Conservation (phyloP, 2,113 vertebrate species). For the Osmerus eperlanus region DNA sequence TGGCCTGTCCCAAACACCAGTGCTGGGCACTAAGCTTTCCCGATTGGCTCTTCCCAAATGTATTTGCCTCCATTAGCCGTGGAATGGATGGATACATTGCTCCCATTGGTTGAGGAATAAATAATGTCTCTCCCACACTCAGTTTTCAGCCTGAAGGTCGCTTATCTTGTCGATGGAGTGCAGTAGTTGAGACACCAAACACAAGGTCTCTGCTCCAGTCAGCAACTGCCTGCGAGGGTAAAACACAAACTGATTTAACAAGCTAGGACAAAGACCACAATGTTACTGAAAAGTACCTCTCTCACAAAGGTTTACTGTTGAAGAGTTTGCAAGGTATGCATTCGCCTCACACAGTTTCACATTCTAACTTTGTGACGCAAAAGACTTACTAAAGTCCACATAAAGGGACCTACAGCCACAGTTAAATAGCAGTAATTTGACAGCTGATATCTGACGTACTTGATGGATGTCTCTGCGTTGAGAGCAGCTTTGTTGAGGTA, state of each 20-base stretch:
- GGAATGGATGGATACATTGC: too few species aligned
- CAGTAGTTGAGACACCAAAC: constrained; percentile 66
- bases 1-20: too few species aligned
- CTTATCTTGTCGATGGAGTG: constrained; percentile 70
- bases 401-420: too few species aligned
- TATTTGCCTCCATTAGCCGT: too few species aligned
- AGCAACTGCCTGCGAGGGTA: constrained; percentile 59
- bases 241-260: constrained; percentile 15
- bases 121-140: constrained; percentile 8
- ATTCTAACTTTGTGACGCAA: not conserved
- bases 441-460: constrained; percentile 64
- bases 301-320: not conserved
- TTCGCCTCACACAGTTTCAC: not conserved
- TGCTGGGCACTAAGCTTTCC: too few species aligned
- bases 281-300: not conserved
- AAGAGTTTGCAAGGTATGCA: not conserved
- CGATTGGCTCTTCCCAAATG: too few species aligned
- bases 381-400: not conserved
- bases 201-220: constrained; percentile 62
- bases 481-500: constrained; percentile 72
- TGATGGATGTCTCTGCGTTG: constrained; percentile 72
- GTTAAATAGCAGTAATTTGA: not conserved
- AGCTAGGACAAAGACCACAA: not conserved
- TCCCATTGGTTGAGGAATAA: too few species aligned
- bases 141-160: constrained; percentile 41